A percentile compares a stretch with the other conserved stretches of the same genome.
These are phyloP conservation scores for Turritopsis dohrnii DNA, from an alignment of 30 jellyfish, hydroid and myxozoan species.

Conservation along the genomic window DNA sequence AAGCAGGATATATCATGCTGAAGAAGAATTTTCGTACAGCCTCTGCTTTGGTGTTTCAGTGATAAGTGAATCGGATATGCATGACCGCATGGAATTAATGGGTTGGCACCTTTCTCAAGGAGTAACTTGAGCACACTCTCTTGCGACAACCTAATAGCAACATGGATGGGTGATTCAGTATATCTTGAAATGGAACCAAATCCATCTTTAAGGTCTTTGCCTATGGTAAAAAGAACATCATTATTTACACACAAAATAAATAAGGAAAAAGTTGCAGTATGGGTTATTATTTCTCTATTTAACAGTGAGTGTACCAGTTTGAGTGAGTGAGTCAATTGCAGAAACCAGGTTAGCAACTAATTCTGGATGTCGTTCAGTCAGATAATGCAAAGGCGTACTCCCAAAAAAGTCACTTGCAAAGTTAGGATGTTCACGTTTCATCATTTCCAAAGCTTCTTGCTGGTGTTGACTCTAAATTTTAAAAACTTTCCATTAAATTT, in stretches of 20 bases:
- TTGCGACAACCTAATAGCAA: constrained; percentile 85
- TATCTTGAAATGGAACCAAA: constrained; percentile 49
- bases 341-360: constrained; percentile 54
- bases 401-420: constrained; percentile 64
- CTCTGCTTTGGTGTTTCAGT: constrained; percentile 48
- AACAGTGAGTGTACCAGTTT: constrained; percentile 42
- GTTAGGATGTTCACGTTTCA: constrained; percentile 43
- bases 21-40: constrained; percentile 53
- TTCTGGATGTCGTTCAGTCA: constrained; percentile 77
- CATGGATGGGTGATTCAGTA: constrained; percentile 90
- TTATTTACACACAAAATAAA: too few species aligned
- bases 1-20: constrained; percentile 43
- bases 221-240: constrained; percentile 13
- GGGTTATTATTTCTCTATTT: too few species aligned
- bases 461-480: constrained; percentile 27
- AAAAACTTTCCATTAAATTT: not conserved
- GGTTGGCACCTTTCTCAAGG: constrained; percentile 72
- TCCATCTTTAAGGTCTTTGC: constrained; percentile 66
- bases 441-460: constrained; percentile 33
- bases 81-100: constrained; percentile 57
- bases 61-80: constrained; percentile 79
- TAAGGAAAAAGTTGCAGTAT: too few species aligned
- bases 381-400: constrained; percentile 54
- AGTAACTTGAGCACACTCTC: constrained; percentile 55
- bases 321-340: constrained; percentile 36